Conservation (phyloP, 1,140 invertebrate genomes). For the Argopecten irradians region DNA sequence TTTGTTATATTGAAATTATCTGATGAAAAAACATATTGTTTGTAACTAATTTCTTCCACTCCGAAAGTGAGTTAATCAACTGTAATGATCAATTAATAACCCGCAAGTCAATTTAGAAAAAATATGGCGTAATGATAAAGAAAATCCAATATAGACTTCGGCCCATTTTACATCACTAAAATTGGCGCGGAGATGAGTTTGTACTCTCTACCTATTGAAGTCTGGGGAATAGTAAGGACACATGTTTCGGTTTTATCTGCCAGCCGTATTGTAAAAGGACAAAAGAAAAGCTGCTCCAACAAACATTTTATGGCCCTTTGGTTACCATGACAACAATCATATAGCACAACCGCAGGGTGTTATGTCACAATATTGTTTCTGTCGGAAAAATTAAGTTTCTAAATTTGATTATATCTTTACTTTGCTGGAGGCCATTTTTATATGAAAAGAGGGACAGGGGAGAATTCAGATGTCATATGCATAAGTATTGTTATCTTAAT, state of each 20-base stretch:
- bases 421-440: not conserved
- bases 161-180: not conserved
- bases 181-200: not conserved
- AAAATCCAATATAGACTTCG: not conserved
- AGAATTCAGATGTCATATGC: not conserved
- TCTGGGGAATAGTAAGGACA: not conserved
- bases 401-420: not conserved
- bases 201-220: not conserved
- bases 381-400: not conserved
- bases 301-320: slow-evolving; percentile 1
- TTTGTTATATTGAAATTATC: not conserved
- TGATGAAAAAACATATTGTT: not conserved
- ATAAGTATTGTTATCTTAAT: not conserved
- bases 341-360: not conserved
- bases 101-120: not conserved
- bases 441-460: not conserved
- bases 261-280: not conserved
- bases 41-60: not conserved
- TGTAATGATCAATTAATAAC: not conserved
- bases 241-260: not conserved
- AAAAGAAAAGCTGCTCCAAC: not conserved
- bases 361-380: not conserved
- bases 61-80: not conserved
- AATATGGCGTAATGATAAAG: not conserved
- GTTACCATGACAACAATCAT: not conserved